Percentiles rank a stretch among this genome's conserved stretches.
These are phyloP conservation scores for Ptychoptera albimana DNA, from an alignment of 2,888 invertebrate species.

Conservation along the genomic window DNA sequence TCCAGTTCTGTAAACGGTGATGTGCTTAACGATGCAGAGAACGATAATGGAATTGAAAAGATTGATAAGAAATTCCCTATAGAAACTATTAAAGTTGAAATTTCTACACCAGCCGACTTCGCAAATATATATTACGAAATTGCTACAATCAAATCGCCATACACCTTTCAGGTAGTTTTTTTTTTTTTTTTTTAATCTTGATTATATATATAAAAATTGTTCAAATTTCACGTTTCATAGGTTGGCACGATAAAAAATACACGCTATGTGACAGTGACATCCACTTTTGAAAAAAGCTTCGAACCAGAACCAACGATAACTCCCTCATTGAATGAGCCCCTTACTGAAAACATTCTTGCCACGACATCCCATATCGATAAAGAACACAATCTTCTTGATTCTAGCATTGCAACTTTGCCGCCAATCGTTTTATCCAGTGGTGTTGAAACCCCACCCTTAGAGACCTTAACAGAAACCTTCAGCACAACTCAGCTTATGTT, in stretches of 20 bases:
- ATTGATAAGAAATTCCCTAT: conserved; percentile 43
- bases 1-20: conserved; percentile 51
- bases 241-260: conserved; percentile 78
- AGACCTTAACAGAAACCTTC: conserved; percentile 80
- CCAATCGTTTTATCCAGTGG: conserved; percentile 59
- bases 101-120: conserved; percentile 74
- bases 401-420: conserved; percentile 69
- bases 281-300: conserved; percentile 66
- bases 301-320: conserved; percentile 38
- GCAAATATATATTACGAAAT: conserved; percentile 77
- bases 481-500: conserved; percentile 78
- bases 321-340: conserved; percentile 53
- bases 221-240: conserved; percentile 31
- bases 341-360: conserved; percentile 76
- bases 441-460: conserved; percentile 70
- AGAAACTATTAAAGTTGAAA: conserved; percentile 75
- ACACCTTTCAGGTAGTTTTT: conserved; percentile 66
- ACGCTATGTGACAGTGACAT: conserved; percentile 73
- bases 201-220: background rate
- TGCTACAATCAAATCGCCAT: conserved; percentile 78
- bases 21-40: conserved; percentile 40
- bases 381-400: conserved; percentile 49
- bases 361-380: conserved; percentile 60
- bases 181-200: background rate
- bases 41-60: conserved; percentile 37